Base-by-base conservation (phyloP, 2,113 vertebrate genomes). In the Lethenteron reissneri region DNA sequence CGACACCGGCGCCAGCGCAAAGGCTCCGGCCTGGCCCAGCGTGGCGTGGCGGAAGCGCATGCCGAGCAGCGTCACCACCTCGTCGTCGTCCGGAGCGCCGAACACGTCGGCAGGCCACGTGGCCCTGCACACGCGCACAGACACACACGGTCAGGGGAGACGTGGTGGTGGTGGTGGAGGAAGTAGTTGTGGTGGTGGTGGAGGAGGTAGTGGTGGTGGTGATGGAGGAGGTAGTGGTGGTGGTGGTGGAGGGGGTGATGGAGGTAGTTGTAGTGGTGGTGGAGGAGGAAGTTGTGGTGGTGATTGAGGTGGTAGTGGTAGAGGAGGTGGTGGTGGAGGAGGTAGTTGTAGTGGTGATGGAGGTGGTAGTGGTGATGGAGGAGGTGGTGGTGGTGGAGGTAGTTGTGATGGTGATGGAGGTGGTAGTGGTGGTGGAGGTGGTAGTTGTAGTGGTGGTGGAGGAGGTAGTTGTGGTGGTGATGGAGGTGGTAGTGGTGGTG, bases 31-130 rank as follows among this genome's bases (percentile, higher is more conserved):
- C 73, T 92, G 92, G 73, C 94, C 94, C 76, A 99, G 81, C 0
- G 89, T 94, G 82, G 95, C 90, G 79, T 99, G 94, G 56, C 94
- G 88, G 81, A 99, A 99, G 81, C 90, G 94, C 74, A 97, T 95
- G 78, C 94, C 90, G 78, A 97, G 78, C 70, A 99, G 76, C 0
- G 94, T 97, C 78, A 90, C 87, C 74, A 99, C 83, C 0, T 90
- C 86, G 72, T 96, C 81, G 10, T 96, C 94, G 2, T 83, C 83
- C 72, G 85, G 83, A 58, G 82, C 85, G 80, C 94, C 94, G 14
- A 99, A 99, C 78, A 99, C 96, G 74, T 99, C 90, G 0, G 83
- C 88, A 62, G 94, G 94, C 94, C 94, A 99, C 72, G 90, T 77
- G 72, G 85, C 85, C 77, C 92, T 97, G 78, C 19, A 41, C 41